Base-by-base conservation (phyloP, 2,113 vertebrate species). In the Takifugu flavidus region DNA sequence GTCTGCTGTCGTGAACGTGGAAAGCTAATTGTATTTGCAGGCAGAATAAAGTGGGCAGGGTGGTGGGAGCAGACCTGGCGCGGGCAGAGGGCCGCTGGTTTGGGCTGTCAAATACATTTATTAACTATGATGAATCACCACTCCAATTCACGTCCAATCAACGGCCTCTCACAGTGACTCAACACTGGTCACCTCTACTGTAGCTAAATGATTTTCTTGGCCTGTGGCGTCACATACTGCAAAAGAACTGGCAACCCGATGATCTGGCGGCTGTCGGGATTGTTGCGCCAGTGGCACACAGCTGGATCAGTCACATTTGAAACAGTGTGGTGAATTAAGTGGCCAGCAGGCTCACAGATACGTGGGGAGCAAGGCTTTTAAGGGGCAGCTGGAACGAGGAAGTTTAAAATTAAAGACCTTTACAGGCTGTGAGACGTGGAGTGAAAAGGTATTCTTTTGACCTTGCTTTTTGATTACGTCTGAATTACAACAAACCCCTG, bases 91-190 rank as follows among this genome's bases (percentile, higher is more conserved):
- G 85, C 82, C 39, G 67, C 87, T 82, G 86, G 80, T 88, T 87
- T 12, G 60, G 87, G 81, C 87, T 89, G 90, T 90, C 89, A 89
- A 20, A 67, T 4, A 12, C 61, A 25, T 88, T 86, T 85, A 88
- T 91, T 91, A 91, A 91, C 65, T 64, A 89, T 90, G 89, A 91
- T 90, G 80, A 90, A 91, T 89, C 81, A 82, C 87, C 78, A 67
- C 69, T 74, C 74, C 53, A 64, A 72, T 82, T 83, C 80, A 73
- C 79, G 81, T 85, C 87, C 85, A 89, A 91, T 91, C 86, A 88
- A 59, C 86, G 65, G 62, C 70, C 85, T 82, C 89, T 85, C 83
- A 52, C 59, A 78, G 87, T 82, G 83, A 78, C 82, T 72, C 75
- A 65, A 67, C 80, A 75, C 82, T 84, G 85, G 84, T 89, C 90